Percentiles rank a stretch among this genome's conserved stretches.
phyloP scores from a whole-genome alignment of 2,888 invertebrate genomes.

The Paralinhomoeus sp. region DNA sequence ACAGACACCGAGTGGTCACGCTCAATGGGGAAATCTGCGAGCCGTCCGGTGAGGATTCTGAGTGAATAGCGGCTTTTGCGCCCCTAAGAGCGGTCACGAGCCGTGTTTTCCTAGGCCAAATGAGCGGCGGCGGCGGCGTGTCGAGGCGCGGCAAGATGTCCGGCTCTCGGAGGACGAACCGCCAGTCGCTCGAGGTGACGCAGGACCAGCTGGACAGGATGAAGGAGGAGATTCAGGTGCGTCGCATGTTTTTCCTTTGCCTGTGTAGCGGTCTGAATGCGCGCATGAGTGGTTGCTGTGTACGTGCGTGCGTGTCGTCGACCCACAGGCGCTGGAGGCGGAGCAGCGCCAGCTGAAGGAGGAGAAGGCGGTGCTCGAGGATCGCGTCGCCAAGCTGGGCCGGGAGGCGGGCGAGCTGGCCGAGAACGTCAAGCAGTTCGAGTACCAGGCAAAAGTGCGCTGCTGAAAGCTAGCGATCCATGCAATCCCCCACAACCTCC shows the following conservation, averaged over 20 bases:
- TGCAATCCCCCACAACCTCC: too few species aligned
- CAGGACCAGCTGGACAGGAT: background rate
- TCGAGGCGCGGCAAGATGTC: conserved; percentile 27
- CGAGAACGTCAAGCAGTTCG: conserved; percentile 2
- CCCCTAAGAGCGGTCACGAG: too few species aligned
- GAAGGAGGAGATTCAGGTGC: background rate
- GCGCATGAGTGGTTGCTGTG: too few species aligned
- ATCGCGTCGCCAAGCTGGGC: conserved; percentile 7
- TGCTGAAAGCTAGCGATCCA: too few species aligned
- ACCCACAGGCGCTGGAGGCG: background rate
- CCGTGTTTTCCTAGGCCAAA: conserved; percentile 26
- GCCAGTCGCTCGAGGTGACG: background rate
- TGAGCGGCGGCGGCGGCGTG: conserved; percentile 69
- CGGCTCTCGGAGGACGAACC: too few species aligned
- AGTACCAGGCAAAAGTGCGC: conserved; percentile 6
- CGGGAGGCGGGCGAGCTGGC: conserved; percentile 4
- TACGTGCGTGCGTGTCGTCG: too few species aligned
- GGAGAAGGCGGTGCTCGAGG: conserved; percentile 3
- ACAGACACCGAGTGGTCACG: conserved; percentile 59
- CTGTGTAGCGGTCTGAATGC: too few species aligned
- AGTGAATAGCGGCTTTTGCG: too few species aligned
- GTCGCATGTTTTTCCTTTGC: too few species aligned
- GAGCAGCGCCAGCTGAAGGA: background rate
- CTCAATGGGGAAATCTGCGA: conserved; percentile 64
- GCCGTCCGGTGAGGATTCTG: conserved; percentile 46